A percentile compares a stretch with the other conserved stretches of the same genome.
Evolutionary conservation across 2,888 invertebrate genomes (phyloP).

Genomic region (Cyclophora punctaria): DNA sequence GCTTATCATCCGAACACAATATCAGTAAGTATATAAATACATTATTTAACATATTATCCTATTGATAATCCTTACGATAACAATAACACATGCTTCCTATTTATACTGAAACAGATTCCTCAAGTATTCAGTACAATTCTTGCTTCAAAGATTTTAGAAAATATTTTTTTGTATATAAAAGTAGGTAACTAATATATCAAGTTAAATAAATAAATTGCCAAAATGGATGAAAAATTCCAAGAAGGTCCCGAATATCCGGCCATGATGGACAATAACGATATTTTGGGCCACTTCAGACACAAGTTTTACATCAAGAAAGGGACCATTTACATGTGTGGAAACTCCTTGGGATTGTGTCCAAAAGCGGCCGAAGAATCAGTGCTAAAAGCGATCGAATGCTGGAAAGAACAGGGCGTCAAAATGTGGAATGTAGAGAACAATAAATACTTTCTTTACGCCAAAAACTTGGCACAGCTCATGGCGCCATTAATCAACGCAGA

Average conservation of each 20-base stretch:
- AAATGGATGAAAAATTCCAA: slow-evolving; percentile 36
- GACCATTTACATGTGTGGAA: slow-evolving; percentile 55
- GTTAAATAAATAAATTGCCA: neutral
- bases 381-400: slow-evolving; percentile 32
- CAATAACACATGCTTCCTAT: too few species aligned
- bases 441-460: slow-evolving; percentile 50
- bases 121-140: too few species aligned
- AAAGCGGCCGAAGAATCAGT: slow-evolving; percentile 46
- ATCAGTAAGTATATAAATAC: too few species aligned
- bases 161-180: too few species aligned
- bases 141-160: too few species aligned
- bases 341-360: slow-evolving; percentile 54
- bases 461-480: slow-evolving; percentile 41
- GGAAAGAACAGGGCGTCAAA: slow-evolving; percentile 52
- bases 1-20: too few species aligned
- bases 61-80: too few species aligned
- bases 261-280: slow-evolving; percentile 49
- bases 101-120: too few species aligned
- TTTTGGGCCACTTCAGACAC: slow-evolving; percentile 40
- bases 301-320: slow-evolving; percentile 47
- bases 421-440: slow-evolving; percentile 45
- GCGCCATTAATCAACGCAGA: slow-evolving; percentile 50
- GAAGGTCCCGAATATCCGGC: slow-evolving; percentile 38
- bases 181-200: too few species aligned
- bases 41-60: too few species aligned